These are phyloP conservation scores for Cairina moschata DNA, from an alignment of 2,113 vertebrate species.

Conservation along the genomic window DNA sequence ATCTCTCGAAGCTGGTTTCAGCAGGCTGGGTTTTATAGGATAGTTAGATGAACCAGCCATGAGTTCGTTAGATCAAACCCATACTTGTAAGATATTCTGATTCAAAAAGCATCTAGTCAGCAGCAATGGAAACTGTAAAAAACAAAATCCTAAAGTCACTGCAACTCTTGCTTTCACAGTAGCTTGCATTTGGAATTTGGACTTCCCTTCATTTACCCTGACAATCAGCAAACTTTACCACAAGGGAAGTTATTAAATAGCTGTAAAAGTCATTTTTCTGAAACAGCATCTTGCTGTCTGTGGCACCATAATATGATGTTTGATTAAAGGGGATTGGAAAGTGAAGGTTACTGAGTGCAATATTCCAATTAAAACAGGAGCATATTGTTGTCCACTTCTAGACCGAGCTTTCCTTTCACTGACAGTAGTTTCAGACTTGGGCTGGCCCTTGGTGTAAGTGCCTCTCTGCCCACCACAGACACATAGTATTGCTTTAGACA, in stretches of 20 bases:
- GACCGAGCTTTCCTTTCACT: not conserved
- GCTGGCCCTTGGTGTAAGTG: not conserved
- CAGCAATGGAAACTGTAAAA: not conserved
- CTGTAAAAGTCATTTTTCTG: conserved; percentile 56
- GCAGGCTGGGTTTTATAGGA: not conserved
- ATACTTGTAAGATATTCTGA: not conserved
- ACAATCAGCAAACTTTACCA: conserved; percentile 36
- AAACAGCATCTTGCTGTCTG: conserved; percentile 57
- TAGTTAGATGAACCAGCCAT: not conserved
- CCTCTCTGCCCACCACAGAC: not conserved
- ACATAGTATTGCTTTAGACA: not conserved
- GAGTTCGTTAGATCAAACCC: not conserved
- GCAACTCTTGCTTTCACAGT: not conserved
- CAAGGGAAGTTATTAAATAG: conserved; percentile 40
- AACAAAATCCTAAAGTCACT: not conserved
- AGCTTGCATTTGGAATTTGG: conserved; percentile 47
- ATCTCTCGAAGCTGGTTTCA: not conserved
- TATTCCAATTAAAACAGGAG: not conserved
- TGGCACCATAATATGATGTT: conserved; percentile 31
- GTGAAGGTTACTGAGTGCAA: not conserved
- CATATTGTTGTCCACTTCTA: not conserved
- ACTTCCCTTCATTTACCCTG: not conserved
- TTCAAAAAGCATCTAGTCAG: not conserved
- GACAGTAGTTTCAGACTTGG: not conserved
- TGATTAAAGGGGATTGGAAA: not conserved